These are phyloP conservation scores for Spatula versicolor DNA, from an alignment of 2,797 vertebrate genomes.

Conservation along the genomic window DNA sequence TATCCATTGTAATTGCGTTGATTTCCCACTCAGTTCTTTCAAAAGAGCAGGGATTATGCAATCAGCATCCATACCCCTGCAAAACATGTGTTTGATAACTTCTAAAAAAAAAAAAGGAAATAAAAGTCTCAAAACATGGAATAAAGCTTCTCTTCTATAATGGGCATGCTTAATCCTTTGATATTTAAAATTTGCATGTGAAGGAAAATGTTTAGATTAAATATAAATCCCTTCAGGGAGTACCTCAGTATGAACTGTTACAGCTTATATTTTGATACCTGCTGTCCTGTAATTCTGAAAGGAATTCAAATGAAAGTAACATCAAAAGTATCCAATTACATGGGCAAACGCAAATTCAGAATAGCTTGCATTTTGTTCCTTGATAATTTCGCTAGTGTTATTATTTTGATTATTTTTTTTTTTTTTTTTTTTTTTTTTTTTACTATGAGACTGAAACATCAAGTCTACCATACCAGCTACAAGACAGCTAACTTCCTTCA, in stretches of 20 bases:
- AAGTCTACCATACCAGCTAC: neutral
- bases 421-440: neutral
- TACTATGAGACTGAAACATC: neutral
- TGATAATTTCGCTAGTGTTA: neutral
- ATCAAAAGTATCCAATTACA: neutral
- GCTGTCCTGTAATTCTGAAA: neutral
- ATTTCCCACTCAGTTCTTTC: neutral
- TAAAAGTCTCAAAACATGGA: neutral
- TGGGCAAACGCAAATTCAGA: neutral
- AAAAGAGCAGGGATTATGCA: neutral
- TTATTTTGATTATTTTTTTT: neutral
- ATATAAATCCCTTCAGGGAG: neutral
- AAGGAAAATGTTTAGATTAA: neutral
- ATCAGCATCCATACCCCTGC: neutral
- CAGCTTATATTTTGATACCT: neutral
- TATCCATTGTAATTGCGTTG: neutral
- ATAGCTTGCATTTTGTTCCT: neutral
- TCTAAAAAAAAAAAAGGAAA: neutral
- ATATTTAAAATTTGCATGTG: neutral
- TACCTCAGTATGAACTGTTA: neutral
- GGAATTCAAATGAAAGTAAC: neutral
- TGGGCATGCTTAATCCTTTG: neutral
- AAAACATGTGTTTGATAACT: neutral
- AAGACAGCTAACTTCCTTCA: neutral
- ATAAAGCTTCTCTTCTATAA: neutral